Base-by-base conservation (phyloP, 35 echinoderm and acorn worm genomes). In the Hemicentrotus pulcherrimus region DNA sequence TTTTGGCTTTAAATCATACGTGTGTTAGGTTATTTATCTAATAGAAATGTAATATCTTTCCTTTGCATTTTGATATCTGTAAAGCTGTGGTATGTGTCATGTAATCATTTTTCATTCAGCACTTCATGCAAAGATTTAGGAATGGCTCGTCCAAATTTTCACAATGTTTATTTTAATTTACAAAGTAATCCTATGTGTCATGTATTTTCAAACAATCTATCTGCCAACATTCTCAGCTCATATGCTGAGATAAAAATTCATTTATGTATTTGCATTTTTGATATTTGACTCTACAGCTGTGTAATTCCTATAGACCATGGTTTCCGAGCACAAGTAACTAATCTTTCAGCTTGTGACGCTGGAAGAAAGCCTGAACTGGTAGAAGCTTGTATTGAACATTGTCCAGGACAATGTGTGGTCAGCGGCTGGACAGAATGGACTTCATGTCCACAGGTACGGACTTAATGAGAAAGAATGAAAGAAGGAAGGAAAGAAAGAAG, bases 351-450 rank as follows among this genome's bases (percentile, higher is more conserved):
- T 31, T 99, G 98, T 96, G 89, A 94, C 86, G 46, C 61, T 8
- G 58, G 90, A 1, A 46, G 48, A 11, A 91, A 91, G 47, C 98
- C 98, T 61, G 55, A 31, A 31, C 22, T 33, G 13, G 46, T 50
- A 32, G 61, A 94, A 28, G 59, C 47, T 31, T 99, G 98, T 91
- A 65, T 48, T 30, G 95, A 97, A 94, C 96, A 97, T 48, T 99
- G 98, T 88, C 86, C 93, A 86, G 98, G 97, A 91, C 94, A 99
- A 32, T 97, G 96, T 95, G 96, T 97, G 61, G 97, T 97, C 94
- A 97, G 98, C 41, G 86, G 97, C 18, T 99, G 98, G 98, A 94
- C 94, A 47, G 96, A 96, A 41, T 99, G 98, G 98, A 88, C 97
- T 18, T 50, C 32, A 88, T 99, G 98, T 86, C 97, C 98, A 88